phyloP scores from a whole-genome alignment of 1,140 invertebrate species.

The Meloidogyne floridensis region DNA sequence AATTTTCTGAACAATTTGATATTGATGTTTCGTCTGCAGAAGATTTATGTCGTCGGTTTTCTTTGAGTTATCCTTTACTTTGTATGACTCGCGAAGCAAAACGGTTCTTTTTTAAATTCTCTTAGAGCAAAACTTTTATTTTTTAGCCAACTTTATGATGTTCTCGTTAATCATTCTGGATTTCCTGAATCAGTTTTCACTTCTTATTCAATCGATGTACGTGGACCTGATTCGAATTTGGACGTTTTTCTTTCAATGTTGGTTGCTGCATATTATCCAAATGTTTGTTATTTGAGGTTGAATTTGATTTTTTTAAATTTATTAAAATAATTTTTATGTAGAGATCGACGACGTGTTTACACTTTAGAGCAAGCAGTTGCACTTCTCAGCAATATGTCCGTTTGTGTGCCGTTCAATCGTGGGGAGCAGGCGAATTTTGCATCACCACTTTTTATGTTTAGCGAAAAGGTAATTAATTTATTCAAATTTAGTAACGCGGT shows the following conservation, averaged over 20 bases:
- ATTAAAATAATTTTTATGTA: conserved; percentile 29
- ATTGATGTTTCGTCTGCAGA: conserved; percentile 79
- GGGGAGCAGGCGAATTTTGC: conserved; percentile 79
- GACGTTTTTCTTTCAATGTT: conserved; percentile 74
- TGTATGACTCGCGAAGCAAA: conserved; percentile 71
- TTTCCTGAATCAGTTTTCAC: conserved; percentile 85
- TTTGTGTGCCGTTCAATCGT: conserved; percentile 81
- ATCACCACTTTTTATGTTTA: conserved; percentile 94
- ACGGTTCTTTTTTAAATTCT: not conserved
- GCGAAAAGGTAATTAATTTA: conserved; percentile 78
- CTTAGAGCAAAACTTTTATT: not conserved
- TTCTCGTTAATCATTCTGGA: conserved; percentile 78
- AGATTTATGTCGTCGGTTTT: conserved; percentile 85
- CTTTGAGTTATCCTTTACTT: conserved; percentile 82
- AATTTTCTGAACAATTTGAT: conserved; percentile 79
- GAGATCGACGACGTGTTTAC: conserved; percentile 71
- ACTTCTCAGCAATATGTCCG: conserved; percentile 81
- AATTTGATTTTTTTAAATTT: conserved; percentile 73
- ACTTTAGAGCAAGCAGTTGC: conserved; percentile 92
- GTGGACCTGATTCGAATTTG: conserved; percentile 77
- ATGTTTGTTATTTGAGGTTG: conserved; percentile 91
- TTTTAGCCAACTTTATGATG: conserved; percentile 78
- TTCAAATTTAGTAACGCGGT: no score
- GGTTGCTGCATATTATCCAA: conserved; percentile 87
- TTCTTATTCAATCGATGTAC: conserved; percentile 76